Evolutionary conservation across 1,140 invertebrate species (phyloP), one percentile per base, ranked within the genome.

Genomic region (Pomacea maculata): DNA sequence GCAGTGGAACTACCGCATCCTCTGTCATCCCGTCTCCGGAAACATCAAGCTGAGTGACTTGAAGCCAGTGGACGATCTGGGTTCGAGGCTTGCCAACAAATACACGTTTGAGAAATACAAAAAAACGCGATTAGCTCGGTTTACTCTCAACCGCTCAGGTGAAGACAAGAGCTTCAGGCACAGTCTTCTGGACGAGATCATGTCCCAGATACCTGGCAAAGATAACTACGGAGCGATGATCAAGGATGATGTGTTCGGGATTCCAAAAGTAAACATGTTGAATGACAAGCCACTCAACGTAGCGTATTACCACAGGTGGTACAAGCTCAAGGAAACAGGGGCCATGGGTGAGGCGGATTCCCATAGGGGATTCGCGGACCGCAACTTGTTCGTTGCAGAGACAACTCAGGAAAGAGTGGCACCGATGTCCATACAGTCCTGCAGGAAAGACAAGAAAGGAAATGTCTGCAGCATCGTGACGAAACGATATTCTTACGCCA

Each of bases 1-100:
- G 12, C 87, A 89, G 83, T 89, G 88, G 88, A 88, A 89, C 82
- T 89, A 89, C 79, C 82, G 87, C 67, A 88, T 89, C 29, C 68
- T 87, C 3, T 89, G 88, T 70, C 85, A 89, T 80, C 88, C 88
- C 87, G 11, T 82, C 79, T 12, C 77, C 82, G 29, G 76, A 63
- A 2, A 77, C 25, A 12, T 77, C 7, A 45, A 77, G n/a, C 64
- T 77, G 1, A n/a, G 29, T 5, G 72, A 83, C 34, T 75, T 88
- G 25, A 74, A 77, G 70, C 83, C 82, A 57, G 82, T 87, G 0
- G 74, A 75, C 54, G 64, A 75, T 63, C 25, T 75, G 9, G 55
- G 19, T 6, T 19, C 25, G 17, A 52, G 73, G 17, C 63, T 89
- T 73, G 61, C 78, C 8, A 77, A 70, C 52, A 77, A 68, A 5